Base-by-base conservation (phyloP, 2,113 vertebrate species). In the Oryzias woworae region DNA sequence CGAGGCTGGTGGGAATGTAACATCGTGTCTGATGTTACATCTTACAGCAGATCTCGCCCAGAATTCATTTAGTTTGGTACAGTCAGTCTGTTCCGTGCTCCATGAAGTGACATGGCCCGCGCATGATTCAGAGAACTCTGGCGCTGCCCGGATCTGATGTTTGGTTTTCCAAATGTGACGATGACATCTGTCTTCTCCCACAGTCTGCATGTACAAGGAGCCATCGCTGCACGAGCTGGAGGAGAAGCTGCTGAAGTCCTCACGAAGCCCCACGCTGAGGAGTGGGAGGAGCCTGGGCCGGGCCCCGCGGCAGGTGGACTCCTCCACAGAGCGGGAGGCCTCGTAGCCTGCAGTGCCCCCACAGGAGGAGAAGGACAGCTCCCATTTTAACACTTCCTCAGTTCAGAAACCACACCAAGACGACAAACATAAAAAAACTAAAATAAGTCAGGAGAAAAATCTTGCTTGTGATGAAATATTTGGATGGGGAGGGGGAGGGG, bases 151-250 rank as follows among this genome's bases (percentile, higher is more conserved):
- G 7, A 5, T 26, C 26, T 5, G 26, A 0, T 5, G 26, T 5
- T 26, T 5, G 3, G 26, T 26, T 5, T 5, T 26, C 26, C 26
- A 26, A 26, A 8, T 1, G 31, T 31, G 48, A 50, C 62, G 20
- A 69, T 62, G 48, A 52, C 46, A 23, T 63, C 5, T 13, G 36
- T 23, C 4, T 14, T 23, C 41, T 17, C 14, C 17, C 36, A 4
- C 92, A 98, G 97, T 99, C 82, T 99, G 97, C 89, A 99, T 99
- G 97, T 99, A 99, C 86, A 97, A 96, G 92, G 97, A 99, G 91
- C 97, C 97, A 66, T 97, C 96, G 28, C 92, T 99, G 90, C 97
- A 98, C 84, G 96, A 99, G 90, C 93, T 98, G 20, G 97, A 97
- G 89, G 97, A 98, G 89, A 97, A 97, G 85, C 94, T 96, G 80